Conservation (phyloP, 2,797 vertebrate species). For the Cynopterus sphinx region DNA sequence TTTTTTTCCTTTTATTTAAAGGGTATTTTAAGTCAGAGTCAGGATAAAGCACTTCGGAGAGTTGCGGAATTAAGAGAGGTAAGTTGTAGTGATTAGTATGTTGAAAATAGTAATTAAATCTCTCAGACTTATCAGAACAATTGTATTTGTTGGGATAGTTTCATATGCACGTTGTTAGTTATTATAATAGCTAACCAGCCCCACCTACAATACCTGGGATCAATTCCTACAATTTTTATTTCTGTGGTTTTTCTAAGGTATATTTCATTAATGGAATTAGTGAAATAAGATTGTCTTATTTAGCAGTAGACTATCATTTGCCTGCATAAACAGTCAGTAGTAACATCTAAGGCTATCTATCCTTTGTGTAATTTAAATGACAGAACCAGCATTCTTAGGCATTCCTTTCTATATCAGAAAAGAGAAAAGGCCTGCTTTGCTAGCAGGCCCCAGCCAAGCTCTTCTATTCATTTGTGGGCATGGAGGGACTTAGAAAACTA, state of each 20-base stretch:
- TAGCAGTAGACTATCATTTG: neutral
- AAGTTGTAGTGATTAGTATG: slow-evolving; percentile 61
- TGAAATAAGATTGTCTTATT: neutral
- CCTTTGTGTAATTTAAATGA: neutral
- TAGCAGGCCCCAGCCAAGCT: neutral
- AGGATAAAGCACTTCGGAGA: slow-evolving; percentile 97
- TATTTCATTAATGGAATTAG: neutral
- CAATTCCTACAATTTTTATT: neutral
- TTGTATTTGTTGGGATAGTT: neutral
- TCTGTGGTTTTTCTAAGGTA: slow-evolving; percentile 6
- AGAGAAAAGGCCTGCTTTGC: neutral
- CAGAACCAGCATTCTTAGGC: neutral
- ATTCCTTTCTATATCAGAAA: neutral
- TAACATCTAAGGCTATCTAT: neutral
- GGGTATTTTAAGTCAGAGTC: slow-evolving; percentile 96
- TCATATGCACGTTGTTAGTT: neutral
- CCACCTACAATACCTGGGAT: neutral
- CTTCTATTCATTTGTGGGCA: too few species aligned
- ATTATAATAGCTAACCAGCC: neutral
- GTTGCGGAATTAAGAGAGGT: slow-evolving; percentile 98
- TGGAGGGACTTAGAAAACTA: neutral
- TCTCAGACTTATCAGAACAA: neutral
- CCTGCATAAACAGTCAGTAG: neutral
- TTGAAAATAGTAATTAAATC: slow-evolving; percentile 4
- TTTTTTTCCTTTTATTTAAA: slow-evolving; percentile 77